Percentiles rank a stretch among this genome's conserved stretches.
phyloP scores from a whole-genome alignment of 1,140 invertebrate species.

The Diabrotica undecimpunctata region DNA sequence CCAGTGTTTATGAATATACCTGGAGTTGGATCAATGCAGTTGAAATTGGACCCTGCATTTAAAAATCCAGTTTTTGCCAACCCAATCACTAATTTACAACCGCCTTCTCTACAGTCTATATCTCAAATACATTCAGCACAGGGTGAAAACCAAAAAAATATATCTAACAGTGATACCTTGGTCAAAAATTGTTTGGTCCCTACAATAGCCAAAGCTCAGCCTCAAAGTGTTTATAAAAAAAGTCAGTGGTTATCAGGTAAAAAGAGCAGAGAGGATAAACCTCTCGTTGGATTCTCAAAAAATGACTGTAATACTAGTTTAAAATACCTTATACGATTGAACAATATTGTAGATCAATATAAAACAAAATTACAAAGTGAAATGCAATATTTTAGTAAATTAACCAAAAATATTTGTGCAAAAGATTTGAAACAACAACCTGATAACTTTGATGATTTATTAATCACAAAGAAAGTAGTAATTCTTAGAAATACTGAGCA shows the following conservation, averaged over 20 bases:
- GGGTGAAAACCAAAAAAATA: conserved; percentile 1
- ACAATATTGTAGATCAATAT: neutral
- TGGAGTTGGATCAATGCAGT: conserved; percentile 10
- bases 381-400: neutral
- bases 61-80: neutral
- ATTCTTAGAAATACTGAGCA: conserved; percentile 8
- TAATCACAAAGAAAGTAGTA: conserved; percentile 22
- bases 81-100: neutral
- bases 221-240: too few species aligned
- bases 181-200: neutral
- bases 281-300: conserved; percentile 20
- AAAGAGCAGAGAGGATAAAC: conserved; percentile 12
- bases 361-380: neutral
- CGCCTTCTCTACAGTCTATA: conserved; percentile 7
- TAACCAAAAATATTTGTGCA: neutral
- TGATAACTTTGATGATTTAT: conserved; percentile 12
- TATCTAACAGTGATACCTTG: too few species aligned
- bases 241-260: neutral
- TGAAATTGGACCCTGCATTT: conserved; percentile 8
- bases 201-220: neutral
- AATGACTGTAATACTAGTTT: neutral
- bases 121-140: too few species aligned
- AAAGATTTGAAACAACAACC: neutral
- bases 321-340: neutral
- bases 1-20: conserved; percentile 17